phyloP scores from a whole-genome alignment of 2,797 vertebrate species.

The Clarias platycephalus region DNA sequence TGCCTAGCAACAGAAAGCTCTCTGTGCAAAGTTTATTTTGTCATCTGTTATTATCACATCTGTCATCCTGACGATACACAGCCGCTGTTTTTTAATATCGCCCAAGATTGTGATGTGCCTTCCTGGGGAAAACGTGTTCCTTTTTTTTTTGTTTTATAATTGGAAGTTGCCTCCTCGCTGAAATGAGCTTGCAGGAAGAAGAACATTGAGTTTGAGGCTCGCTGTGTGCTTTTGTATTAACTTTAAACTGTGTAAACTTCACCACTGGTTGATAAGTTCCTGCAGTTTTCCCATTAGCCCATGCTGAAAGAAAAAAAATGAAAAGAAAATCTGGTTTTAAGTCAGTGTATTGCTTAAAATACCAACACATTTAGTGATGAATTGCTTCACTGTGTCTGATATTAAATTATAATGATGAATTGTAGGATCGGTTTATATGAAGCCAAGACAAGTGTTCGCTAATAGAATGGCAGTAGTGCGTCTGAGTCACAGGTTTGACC shows the following conservation, averaged over 20 bases:
- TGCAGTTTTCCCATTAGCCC: not conserved
- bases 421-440: not conserved
- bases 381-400: not conserved
- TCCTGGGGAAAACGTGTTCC: not conserved
- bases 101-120: not conserved
- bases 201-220: not conserved
- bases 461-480: not conserved
- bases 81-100: not conserved
- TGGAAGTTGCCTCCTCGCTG: not conserved
- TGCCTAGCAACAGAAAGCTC: constrained; percentile 29
- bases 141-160: not conserved
- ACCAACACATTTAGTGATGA: not conserved
- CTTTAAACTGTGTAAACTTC: not conserved
- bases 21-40: not conserved
- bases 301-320: no score
- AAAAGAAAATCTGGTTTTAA: not conserved
- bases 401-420: not conserved
- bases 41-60: constrained; percentile 15
- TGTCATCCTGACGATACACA: not conserved
- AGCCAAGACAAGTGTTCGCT: no score
- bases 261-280: not conserved
- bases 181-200: not conserved
- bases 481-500: not conserved
- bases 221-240: not conserved
- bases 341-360: not conserved